phyloP scores from a whole-genome alignment of 2,888 invertebrate genomes.

The Myopa testacea region DNA sequence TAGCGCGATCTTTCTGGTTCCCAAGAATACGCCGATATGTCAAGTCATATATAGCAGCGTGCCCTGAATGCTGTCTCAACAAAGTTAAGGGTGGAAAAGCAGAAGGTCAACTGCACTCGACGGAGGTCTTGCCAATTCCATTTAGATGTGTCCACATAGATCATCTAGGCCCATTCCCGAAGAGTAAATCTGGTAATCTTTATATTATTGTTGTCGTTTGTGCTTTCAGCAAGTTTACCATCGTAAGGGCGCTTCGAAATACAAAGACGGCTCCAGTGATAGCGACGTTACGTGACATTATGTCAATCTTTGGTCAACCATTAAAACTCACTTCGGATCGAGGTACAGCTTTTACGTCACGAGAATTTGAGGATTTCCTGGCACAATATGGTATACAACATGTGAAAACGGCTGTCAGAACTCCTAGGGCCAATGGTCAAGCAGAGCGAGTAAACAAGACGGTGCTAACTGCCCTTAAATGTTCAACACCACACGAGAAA shows the following conservation, averaged over 20 bases:
- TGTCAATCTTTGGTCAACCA: conserved; percentile 39
- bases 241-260: conserved; percentile 43
- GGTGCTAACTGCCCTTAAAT: conserved; percentile 1
- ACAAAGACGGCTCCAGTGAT: conserved; percentile 42
- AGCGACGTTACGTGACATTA: conserved; percentile 35
- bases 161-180: conserved; percentile 46
- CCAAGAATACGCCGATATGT: conserved; percentile 48
- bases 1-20: conserved; percentile 48
- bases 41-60: conserved; percentile 44
- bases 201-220: conserved; percentile 42
- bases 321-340: conserved; percentile 36
- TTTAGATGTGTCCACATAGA: conserved; percentile 47
- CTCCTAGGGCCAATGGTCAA: conserved; percentile 42
- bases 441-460: conserved; percentile 36
- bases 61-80: conserved; percentile 14
- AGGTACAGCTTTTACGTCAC: conserved; percentile 42
- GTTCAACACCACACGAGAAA: not conserved
- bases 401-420: conserved; percentile 48
- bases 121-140: conserved; percentile 41
- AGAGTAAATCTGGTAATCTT: conserved; percentile 42
- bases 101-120: conserved; percentile 36
- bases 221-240: conserved; percentile 46
- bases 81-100: conserved; percentile 44
- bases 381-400: conserved; percentile 46
- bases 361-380: conserved; percentile 47